phyloP scores from a whole-genome alignment of 2,888 invertebrate species.

The Chironomus riparius region DNA sequence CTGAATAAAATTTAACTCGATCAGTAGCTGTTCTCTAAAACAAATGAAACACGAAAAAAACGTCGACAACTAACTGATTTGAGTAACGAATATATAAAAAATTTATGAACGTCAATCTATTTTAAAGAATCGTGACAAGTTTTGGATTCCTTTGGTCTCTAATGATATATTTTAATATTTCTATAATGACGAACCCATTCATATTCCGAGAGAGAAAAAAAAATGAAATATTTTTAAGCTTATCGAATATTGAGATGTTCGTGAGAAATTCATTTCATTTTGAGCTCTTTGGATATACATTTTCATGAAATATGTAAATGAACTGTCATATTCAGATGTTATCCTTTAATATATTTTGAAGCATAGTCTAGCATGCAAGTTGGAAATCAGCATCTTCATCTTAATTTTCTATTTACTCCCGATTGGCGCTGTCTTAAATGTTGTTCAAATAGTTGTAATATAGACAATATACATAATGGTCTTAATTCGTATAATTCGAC shows the following conservation, averaged over 20 bases:
- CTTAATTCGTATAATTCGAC: too few species aligned
- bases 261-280: conserved; percentile 4
- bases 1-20: conserved; percentile 8
- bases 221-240: neutral
- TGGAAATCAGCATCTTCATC: too few species aligned
- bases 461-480: too few species aligned
- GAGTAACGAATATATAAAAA: neutral
- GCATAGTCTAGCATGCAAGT: too few species aligned
- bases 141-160: conserved; percentile 20
- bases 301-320: neutral
- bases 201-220: neutral
- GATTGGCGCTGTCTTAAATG: too few species aligned
- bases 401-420: too few species aligned
- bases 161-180: neutral
- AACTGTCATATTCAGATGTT: too few species aligned
- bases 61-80: conserved; percentile 2
- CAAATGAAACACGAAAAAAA: conserved; percentile 24
- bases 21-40: conserved; percentile 20
- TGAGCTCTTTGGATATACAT: neutral
- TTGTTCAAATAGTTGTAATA: too few species aligned
- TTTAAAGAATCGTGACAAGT: conserved; percentile 24
- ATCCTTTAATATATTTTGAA: too few species aligned
- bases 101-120: conserved; percentile 21
- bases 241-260: neutral
- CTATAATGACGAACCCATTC: conserved; percentile 2